Conservation (phyloP, 2,113 vertebrate genomes). For the Galemys pyrenaicus region DNA sequence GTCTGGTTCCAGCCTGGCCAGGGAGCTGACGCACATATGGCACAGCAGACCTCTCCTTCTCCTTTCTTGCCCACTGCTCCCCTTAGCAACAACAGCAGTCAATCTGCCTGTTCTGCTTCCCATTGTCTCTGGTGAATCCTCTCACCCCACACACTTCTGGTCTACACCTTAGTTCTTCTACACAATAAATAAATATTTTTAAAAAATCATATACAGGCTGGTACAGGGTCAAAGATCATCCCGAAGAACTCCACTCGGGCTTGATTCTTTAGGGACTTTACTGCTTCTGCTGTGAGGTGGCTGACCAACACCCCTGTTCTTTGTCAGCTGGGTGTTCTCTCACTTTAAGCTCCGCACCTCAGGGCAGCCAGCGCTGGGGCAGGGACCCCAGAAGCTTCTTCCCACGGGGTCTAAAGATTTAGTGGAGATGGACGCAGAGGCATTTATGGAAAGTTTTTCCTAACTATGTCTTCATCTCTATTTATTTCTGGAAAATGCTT, state of each 20-base stretch:
- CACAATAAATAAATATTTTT: too few species aligned
- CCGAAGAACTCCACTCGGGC: not conserved
- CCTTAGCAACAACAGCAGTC: too few species aligned
- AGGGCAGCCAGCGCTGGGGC: too few species aligned
- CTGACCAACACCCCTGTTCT: not conserved
- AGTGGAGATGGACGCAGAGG: not conserved
- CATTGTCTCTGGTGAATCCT: too few species aligned
- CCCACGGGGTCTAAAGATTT: not conserved
- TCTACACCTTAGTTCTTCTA: not conserved
- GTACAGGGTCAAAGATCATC: not conserved
- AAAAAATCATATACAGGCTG: not conserved
- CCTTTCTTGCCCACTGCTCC: too few species aligned
- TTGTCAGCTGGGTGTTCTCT: not conserved
- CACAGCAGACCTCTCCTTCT: too few species aligned
- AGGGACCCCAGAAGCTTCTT: not conserved
- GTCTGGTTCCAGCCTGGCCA: too few species aligned
- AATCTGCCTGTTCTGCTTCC: too few species aligned
- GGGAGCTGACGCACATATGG: too few species aligned
- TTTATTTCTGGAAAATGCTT: conserved; percentile 22
- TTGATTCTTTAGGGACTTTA: not conserved
- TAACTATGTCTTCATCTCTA: not conserved
- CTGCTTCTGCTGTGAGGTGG: not conserved
- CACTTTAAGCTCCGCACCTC: not conserved
- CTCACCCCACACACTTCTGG: too few species aligned
- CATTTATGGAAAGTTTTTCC: not conserved